These are phyloP conservation scores for Hippocampus kuda DNA, from an alignment of 2,797 vertebrate species.

Conservation along the genomic window DNA sequence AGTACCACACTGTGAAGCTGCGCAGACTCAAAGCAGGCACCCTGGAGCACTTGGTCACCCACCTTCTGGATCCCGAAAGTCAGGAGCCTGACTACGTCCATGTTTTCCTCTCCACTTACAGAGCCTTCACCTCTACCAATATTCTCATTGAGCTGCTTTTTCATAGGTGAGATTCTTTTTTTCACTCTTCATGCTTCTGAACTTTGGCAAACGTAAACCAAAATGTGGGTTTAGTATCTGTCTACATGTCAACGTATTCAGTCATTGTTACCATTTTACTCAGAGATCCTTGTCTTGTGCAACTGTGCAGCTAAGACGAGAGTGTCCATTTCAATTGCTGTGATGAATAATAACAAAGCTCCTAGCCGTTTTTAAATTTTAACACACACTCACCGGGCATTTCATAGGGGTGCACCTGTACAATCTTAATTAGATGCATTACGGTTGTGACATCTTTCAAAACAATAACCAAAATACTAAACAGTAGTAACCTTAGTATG, in stretches of 20 bases:
- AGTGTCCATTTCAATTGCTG: neutral
- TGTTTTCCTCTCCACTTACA: slow-evolving; percentile 79
- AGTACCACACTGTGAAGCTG: slow-evolving; percentile 81
- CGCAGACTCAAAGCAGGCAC: slow-evolving; percentile 72
- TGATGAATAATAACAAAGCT: neutral
- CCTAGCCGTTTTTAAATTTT: neutral
- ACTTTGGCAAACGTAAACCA: neutral
- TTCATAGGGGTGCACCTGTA: neutral
- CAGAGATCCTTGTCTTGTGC: neutral
- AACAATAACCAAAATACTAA: neutral
- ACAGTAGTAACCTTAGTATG: neutral
- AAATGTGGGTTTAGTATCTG: neutral
- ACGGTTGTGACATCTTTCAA: neutral
- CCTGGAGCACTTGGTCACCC: slow-evolving; percentile 69
- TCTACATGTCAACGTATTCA: neutral
- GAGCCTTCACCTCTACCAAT: slow-evolving; percentile 67
- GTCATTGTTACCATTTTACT: neutral
- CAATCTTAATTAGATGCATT: neutral
- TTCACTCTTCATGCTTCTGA: neutral
- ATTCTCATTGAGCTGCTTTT: slow-evolving; percentile 72
- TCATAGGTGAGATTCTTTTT: slow-evolving; percentile 59
- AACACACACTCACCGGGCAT: neutral
- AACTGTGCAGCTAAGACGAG: neutral
- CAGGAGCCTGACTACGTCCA: slow-evolving; percentile 66
- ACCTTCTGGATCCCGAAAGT: slow-evolving; percentile 64